Evolutionary conservation across 2,797 vertebrate species (phyloP).

Genomic region (Acipenser ruthenus): DNA sequence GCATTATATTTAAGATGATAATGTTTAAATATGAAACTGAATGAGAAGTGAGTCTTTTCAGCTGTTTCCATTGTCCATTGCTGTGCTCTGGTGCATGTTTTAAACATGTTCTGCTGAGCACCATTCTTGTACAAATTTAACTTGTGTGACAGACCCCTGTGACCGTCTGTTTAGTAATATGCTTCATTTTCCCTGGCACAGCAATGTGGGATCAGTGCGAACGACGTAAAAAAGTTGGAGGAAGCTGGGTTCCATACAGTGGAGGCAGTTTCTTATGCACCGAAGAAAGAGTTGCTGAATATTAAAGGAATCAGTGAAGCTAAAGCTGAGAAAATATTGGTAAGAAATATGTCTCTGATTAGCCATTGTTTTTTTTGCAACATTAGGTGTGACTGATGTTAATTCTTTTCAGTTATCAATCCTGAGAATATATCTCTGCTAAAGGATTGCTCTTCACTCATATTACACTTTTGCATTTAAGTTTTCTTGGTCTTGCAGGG

Average conservation of each 20-base stretch:
- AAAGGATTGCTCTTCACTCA: too few species aligned
- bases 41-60: neutral
- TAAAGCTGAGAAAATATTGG: conserved; percentile 91
- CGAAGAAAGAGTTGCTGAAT: conserved; percentile 90
- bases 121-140: neutral
- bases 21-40: too few species aligned
- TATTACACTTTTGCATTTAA: too few species aligned
- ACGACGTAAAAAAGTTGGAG: conserved; percentile 91
- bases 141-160: neutral
- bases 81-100: conserved; percentile 3
- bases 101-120: neutral
- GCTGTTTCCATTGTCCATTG: neutral
- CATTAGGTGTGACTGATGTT: neutral
- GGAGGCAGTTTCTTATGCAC: conserved; percentile 89
- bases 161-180: neutral
- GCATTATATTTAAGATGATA: too few species aligned
- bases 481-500: too few species aligned
- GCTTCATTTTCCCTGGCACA: conserved; percentile 33
- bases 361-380: neutral
- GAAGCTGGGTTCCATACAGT: conserved; percentile 95
- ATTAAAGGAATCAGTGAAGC: conserved; percentile 97
- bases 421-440: too few species aligned
- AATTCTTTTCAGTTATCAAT: too few species aligned
- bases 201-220: conserved; percentile 88
- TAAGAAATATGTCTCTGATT: conserved; percentile 42